Evolutionary conservation across 2,888 invertebrate species (phyloP).

Genomic region (Archips xylosteana): DNA sequence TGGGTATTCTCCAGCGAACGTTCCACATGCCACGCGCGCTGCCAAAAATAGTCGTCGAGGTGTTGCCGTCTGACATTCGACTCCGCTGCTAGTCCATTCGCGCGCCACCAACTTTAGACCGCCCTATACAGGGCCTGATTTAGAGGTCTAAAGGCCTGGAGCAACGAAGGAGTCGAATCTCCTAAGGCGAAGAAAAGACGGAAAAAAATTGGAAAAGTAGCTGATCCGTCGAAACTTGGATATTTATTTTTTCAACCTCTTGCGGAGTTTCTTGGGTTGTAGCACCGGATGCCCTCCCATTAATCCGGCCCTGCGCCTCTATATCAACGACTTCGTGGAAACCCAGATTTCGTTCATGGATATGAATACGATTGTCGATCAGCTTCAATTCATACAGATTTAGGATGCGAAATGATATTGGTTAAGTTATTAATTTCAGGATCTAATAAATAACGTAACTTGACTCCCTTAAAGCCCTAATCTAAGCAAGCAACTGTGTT

Average conservation of each 20-base stretch:
- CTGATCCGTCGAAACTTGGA: too few species aligned
- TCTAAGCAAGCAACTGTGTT: conserved; percentile 14
- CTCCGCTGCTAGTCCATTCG: conserved; percentile 51
- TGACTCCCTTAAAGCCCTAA: background rate
- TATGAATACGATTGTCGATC: background rate
- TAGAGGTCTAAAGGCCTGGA: too few species aligned
- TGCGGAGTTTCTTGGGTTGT: too few species aligned
- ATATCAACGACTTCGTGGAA: background rate
- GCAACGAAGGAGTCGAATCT: too few species aligned
- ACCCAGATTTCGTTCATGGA: background rate
- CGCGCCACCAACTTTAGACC: conserved; percentile 8
- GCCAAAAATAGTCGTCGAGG: conserved; percentile 75
- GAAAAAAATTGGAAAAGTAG: too few species aligned
- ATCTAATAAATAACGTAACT: background rate
- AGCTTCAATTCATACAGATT: background rate
- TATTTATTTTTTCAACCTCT: too few species aligned
- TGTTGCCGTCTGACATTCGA: conserved; percentile 65
- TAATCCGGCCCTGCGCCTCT: too few species aligned
- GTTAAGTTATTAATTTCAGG: background rate
- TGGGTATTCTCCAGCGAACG: conserved; percentile 79
- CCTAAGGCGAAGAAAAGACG: too few species aligned
- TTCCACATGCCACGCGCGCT: conserved; percentile 76
- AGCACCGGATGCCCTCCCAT: too few species aligned
- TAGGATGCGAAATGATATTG: background rate
- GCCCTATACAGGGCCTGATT: background rate